phyloP scores from a whole-genome alignment of 2,113 vertebrate genomes.

The Ancistrus triradiatus region DNA sequence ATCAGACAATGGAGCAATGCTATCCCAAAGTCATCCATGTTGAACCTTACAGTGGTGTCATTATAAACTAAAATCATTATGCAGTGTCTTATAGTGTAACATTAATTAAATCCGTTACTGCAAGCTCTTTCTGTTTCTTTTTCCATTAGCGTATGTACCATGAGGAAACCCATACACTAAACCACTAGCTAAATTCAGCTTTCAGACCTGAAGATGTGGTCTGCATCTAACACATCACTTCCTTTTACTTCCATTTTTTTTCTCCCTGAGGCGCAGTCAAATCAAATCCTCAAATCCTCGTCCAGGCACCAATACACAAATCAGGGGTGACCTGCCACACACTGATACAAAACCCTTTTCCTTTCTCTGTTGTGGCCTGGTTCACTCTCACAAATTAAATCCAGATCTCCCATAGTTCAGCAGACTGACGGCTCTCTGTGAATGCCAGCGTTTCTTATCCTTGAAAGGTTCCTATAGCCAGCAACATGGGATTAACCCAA shows the following conservation, averaged over 20 bases:
- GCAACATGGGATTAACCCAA: conserved; percentile 59
- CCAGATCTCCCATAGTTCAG: conserved; percentile 66
- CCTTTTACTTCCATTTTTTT: not conserved
- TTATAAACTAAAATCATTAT: too few relatives aligned
- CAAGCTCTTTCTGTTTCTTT: too few relatives aligned
- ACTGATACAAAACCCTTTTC: conserved; percentile 31
- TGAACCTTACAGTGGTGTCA: too few relatives aligned
- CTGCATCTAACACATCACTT: not conserved
- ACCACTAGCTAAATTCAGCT: too few relatives aligned
- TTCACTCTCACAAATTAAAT: conserved; percentile 63
- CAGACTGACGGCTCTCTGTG: conserved; percentile 64
- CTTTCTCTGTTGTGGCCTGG: conserved; percentile 53
- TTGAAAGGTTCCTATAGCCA: conserved; percentile 54
- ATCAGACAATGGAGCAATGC: too few relatives aligned
- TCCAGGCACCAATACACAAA: conserved; percentile 1
- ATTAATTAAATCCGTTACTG: too few relatives aligned
- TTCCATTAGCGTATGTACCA: too few relatives aligned
- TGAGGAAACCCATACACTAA: too few relatives aligned
- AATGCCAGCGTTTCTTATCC: conserved; percentile 65
- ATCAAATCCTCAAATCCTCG: conserved; percentile 19
- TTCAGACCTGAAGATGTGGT: too few relatives aligned
- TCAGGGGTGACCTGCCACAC: conserved; percentile 23
- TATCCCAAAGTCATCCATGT: too few relatives aligned
- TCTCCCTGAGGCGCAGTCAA: conserved; percentile 2
- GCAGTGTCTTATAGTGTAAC: too few relatives aligned